A percentile compares a stretch with the other conserved stretches of the same genome.
phyloP scores from a whole-genome alignment of 2,113 vertebrate species.

The pig (Sus scrofa) region DNA sequence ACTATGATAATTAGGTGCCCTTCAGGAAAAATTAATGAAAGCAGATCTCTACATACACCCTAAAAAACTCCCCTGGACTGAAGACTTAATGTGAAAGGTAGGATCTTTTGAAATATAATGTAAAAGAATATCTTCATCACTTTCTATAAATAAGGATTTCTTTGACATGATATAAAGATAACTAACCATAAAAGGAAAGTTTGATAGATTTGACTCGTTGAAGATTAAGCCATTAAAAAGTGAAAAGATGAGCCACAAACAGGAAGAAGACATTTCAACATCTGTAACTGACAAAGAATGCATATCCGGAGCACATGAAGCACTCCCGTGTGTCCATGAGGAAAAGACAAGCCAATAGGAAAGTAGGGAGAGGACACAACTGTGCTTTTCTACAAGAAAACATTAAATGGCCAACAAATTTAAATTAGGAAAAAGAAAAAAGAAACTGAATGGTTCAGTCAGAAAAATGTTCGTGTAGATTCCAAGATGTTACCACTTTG shows the following conservation, averaged over 20 bases:
- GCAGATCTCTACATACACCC: background rate
- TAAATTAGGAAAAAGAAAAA: background rate
- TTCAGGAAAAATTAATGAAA: slow-evolving; percentile 28
- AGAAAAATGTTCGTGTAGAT: background rate
- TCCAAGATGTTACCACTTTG: background rate
- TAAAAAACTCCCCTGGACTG: background rate
- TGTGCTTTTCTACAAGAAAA: background rate
- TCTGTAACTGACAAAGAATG: background rate
- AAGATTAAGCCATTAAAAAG: background rate
- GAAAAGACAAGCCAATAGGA: background rate
- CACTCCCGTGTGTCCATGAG: background rate
- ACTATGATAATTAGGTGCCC: background rate
- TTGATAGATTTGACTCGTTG: background rate
- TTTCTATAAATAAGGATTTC: slow-evolving; percentile 7
- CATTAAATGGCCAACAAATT: background rate
- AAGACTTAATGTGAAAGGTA: background rate
- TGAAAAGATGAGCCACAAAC: background rate
- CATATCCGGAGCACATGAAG: background rate
- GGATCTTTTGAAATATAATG: background rate
- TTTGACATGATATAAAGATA: background rate
- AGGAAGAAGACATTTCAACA: slow-evolving; percentile 9
- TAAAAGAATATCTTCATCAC: background rate
- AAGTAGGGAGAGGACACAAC: background rate
- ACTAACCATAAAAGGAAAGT: background rate
- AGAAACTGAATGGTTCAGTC: background rate